These are phyloP conservation scores for Xestoiulus laeticollis DNA, from an alignment of 2,888 invertebrate genomes.

Conservation along the genomic window DNA sequence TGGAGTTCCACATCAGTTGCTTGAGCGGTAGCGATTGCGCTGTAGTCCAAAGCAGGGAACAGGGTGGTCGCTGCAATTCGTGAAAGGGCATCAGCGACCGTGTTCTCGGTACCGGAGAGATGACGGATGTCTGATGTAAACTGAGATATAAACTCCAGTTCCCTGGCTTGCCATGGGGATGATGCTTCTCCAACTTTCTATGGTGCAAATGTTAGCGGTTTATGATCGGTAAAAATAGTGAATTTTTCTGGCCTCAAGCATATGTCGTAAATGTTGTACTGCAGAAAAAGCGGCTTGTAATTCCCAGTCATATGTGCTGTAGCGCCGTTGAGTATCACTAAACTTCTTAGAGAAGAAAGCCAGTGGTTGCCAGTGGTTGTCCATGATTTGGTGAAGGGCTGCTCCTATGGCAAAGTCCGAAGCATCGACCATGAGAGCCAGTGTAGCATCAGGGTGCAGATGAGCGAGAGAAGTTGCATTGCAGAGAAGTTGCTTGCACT, in stretches of 20 bases:
- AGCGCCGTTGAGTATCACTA: conserved; percentile 61
- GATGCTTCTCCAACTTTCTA: neutral
- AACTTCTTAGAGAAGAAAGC: conserved; percentile 55
- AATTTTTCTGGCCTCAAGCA: conserved; percentile 56
- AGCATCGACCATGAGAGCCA: conserved; percentile 49
- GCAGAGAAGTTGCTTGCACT: neutral
- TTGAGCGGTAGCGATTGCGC: neutral
- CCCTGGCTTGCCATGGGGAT: conserved; percentile 61
- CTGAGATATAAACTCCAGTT: conserved; percentile 60
- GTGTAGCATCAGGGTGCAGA: neutral
- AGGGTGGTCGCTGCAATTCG: neutral
- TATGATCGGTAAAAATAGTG: conserved; percentile 57
- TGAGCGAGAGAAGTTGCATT: neutral
- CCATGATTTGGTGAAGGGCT: neutral
- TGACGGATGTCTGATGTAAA: conserved; percentile 62
- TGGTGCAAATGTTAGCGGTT: conserved; percentile 61
- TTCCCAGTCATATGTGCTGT: conserved; percentile 59
- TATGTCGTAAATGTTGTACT: conserved; percentile 55
- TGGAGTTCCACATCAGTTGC: too few relatives aligned
- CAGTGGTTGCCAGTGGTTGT: conserved; percentile 54
- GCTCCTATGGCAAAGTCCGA: conserved; percentile 59
- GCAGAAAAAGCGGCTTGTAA: conserved; percentile 53
- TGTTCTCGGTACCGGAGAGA: conserved; percentile 56
- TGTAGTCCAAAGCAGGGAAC: neutral
- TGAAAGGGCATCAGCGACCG: conserved; percentile 47